phyloP scores from a whole-genome alignment of 1,140 invertebrate genomes.

The Diorhabda sublineata region DNA sequence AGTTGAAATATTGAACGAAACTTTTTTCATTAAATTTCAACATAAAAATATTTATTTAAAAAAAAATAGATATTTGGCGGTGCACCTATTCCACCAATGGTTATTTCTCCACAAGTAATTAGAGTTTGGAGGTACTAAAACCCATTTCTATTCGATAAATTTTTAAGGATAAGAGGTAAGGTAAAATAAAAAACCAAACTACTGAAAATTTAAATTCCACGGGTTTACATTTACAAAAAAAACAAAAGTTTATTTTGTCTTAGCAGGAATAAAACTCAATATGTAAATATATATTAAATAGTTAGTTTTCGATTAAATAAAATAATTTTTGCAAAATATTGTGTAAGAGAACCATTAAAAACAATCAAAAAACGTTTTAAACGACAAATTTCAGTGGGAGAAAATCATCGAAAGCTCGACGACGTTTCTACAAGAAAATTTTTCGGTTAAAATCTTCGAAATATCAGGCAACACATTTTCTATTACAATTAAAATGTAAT shows the following conservation, averaged over 20 bases:
- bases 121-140: no score
- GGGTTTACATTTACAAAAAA: slow-evolving; percentile 3
- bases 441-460: not conserved
- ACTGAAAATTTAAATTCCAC: slow-evolving; percentile 3
- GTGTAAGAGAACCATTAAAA: not conserved
- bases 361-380: no score
- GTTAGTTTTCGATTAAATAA: slow-evolving; percentile 1
- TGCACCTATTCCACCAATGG: no score
- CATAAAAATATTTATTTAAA: no score
- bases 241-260: not conserved
- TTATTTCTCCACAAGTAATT: no score
- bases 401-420: no score
- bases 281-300: not conserved
- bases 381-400: no score
- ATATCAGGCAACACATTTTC: slow-evolving; percentile 5
- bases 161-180: not conserved
- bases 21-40: no score
- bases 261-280: not conserved
- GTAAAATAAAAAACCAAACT: not conserved
- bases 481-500: not conserved
- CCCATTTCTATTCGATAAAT: no score
- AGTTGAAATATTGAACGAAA: no score
- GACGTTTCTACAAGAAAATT: no score
- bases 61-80: no score
- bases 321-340: not conserved